phyloP scores from a whole-genome alignment of 2,888 invertebrate genomes.

The Anthrax anthrax region DNA sequence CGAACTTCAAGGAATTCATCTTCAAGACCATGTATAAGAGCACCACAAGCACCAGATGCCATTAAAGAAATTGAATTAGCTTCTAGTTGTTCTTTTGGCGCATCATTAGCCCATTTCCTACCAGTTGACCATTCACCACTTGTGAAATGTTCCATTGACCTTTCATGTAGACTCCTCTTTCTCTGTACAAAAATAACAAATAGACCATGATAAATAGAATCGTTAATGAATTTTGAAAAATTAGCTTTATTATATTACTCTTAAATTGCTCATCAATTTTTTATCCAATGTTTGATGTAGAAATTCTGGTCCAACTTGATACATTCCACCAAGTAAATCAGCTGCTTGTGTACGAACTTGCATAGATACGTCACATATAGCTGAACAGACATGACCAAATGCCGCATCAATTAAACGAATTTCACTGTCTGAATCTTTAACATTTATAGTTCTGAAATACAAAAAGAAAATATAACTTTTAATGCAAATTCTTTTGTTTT shows the following conservation, averaged over 20 bases:
- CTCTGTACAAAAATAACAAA: conserved; percentile 46
- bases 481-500: too few relatives aligned
- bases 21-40: conserved; percentile 94
- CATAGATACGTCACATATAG: conserved; percentile 84
- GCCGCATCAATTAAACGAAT: conserved; percentile 88
- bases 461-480: conserved; percentile 14
- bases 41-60: conserved; percentile 91
- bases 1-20: conserved; percentile 97
- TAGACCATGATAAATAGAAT: conserved; percentile 7
- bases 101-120: conserved; percentile 76
- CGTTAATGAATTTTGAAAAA: conserved; percentile 12
- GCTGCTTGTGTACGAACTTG: conserved; percentile 76
- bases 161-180: conserved; percentile 71
- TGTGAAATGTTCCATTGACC: conserved; percentile 66
- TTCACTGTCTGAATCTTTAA: conserved; percentile 64
- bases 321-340: conserved; percentile 72
- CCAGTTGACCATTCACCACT: conserved; percentile 87
- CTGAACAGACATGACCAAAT: conserved; percentile 86
- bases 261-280: conserved; percentile 91
- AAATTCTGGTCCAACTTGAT: conserved; percentile 73
- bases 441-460: conserved; percentile 50
- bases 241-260: too few relatives aligned
- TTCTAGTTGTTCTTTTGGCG: conserved; percentile 58
- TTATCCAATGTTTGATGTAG: conserved; percentile 94
- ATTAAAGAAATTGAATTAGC: conserved; percentile 65